phyloP scores from a whole-genome alignment of 2,113 vertebrate species.

The Rissa tridactyla region DNA sequence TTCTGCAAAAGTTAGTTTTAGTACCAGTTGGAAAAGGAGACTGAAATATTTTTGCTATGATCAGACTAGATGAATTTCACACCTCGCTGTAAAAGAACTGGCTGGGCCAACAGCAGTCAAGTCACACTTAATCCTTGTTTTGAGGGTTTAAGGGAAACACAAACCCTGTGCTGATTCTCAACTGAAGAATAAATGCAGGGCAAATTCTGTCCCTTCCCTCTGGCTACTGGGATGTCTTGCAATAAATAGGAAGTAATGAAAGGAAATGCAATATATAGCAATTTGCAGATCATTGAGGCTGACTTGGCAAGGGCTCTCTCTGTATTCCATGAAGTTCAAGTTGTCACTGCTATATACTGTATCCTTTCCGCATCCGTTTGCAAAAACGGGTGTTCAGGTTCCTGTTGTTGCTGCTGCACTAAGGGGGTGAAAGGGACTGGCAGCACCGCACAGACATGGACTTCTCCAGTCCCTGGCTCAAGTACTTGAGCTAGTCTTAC shows the following conservation, averaged over 20 bases:
- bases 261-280: background rate
- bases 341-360: background rate
- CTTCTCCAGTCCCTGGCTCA: background rate
- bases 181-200: background rate
- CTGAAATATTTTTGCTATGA: constrained; percentile 34
- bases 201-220: background rate
- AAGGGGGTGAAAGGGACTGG: background rate
- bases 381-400: background rate
- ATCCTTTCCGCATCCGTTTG: rapidly evolving
- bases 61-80: constrained; percentile 50
- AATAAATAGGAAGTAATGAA: background rate
- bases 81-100: background rate
- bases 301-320: background rate
- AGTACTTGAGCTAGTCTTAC: background rate
- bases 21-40: constrained; percentile 24
- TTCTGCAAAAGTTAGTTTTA: constrained; percentile 2
- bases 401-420: background rate
- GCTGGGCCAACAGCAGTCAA: constrained; percentile 3
- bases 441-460: rapidly evolving
- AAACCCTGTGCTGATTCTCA: background rate
- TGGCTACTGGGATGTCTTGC: background rate
- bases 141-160: constrained; percentile 8
- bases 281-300: background rate
- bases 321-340: background rate
- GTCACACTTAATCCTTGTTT: constrained; percentile 55